phyloP scores from a whole-genome alignment of 1,140 invertebrate species.

The Micrasema minimum region DNA sequence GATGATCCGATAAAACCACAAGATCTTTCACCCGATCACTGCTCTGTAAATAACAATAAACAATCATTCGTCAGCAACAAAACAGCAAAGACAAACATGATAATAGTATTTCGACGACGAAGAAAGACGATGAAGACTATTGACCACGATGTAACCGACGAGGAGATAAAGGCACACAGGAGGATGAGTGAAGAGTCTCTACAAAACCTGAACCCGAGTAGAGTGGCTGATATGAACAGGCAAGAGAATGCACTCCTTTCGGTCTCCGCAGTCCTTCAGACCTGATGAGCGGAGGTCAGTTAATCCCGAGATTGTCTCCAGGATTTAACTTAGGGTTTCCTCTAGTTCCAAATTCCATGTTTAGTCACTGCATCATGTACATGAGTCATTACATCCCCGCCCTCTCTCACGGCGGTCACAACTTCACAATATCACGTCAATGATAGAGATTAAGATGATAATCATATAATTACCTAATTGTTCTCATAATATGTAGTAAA shows the following conservation, averaged over 20 bases:
- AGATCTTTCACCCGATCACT: slow-evolving; percentile 60
- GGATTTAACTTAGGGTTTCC: slow-evolving; percentile 71
- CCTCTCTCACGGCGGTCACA: slow-evolving; percentile 63
- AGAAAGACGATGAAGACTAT: slow-evolving; percentile 53
- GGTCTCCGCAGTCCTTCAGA: slow-evolving; percentile 59
- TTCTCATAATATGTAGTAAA: slow-evolving; percentile 6
- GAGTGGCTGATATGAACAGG: slow-evolving; percentile 56
- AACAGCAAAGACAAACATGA: slow-evolving; percentile 67
- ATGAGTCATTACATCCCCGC: slow-evolving; percentile 88
- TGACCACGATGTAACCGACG: slow-evolving; percentile 49
- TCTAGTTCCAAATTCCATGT: slow-evolving; percentile 85
- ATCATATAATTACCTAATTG: too few species aligned
- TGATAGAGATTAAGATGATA: slow-evolving; percentile 43
- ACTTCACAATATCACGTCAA: slow-evolving; percentile 58
- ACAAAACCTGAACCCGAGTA: slow-evolving; percentile 52
- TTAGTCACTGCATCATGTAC: slow-evolving; percentile 88
- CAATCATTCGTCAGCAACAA: slow-evolving; percentile 61
- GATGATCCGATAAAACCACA: slow-evolving; percentile 63
- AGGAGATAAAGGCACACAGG: slow-evolving; percentile 43
- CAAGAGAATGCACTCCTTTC: slow-evolving; percentile 58
- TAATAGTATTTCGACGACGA: slow-evolving; percentile 63
- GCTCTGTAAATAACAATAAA: slow-evolving; percentile 65
- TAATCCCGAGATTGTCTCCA: slow-evolving; percentile 55
- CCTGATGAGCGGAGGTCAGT: slow-evolving; percentile 54
- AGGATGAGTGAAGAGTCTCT: slow-evolving; percentile 52